These are phyloP conservation scores for Paraplagusia blochii DNA, from an alignment of 2,113 vertebrate species.

Conservation along the genomic window DNA sequence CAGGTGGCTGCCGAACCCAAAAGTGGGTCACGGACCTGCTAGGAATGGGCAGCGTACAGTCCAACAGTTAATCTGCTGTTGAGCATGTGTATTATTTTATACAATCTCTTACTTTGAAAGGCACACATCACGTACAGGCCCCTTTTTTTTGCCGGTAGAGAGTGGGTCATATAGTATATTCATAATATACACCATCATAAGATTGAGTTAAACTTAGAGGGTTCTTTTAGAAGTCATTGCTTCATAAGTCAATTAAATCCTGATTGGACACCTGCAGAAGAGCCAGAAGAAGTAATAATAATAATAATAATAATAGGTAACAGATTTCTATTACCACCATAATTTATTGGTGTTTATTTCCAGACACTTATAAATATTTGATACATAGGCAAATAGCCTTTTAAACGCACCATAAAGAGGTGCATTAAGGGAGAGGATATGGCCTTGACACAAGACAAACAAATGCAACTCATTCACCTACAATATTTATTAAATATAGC, in stretches of 20 bases:
- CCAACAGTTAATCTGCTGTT: too few species aligned
- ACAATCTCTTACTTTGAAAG: too few species aligned
- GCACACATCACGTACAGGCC: too few species aligned
- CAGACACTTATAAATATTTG: slow-evolving; percentile 24
- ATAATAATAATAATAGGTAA: slow-evolving; percentile 34
- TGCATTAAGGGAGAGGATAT: slow-evolving; percentile 32
- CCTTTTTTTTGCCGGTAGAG: too few species aligned
- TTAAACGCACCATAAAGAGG: slow-evolving; percentile 26
- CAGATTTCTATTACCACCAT: slow-evolving; percentile 12
- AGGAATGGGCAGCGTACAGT: too few species aligned
- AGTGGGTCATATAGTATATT: too few species aligned
- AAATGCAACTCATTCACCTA: slow-evolving; percentile 8
- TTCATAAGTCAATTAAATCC: slow-evolving; percentile 31
- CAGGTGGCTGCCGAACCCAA: too few species aligned
- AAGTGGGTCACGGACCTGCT: too few species aligned
- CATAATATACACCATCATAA: too few species aligned
- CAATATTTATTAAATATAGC: slow-evolving; percentile 33
- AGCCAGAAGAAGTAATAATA: slow-evolving; percentile 24
- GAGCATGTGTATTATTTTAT: too few species aligned
- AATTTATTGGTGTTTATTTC: slow-evolving; percentile 3
- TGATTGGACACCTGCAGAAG: slow-evolving; percentile 35
- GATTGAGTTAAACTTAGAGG: slow-evolving; percentile 18
- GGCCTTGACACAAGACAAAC: slow-evolving; percentile 15
- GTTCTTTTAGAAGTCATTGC: slow-evolving; percentile 30
- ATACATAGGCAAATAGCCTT: slow-evolving; percentile 24